Conservation (phyloP, 2,888 invertebrate species). For the Xestia c-nigrum region DNA sequence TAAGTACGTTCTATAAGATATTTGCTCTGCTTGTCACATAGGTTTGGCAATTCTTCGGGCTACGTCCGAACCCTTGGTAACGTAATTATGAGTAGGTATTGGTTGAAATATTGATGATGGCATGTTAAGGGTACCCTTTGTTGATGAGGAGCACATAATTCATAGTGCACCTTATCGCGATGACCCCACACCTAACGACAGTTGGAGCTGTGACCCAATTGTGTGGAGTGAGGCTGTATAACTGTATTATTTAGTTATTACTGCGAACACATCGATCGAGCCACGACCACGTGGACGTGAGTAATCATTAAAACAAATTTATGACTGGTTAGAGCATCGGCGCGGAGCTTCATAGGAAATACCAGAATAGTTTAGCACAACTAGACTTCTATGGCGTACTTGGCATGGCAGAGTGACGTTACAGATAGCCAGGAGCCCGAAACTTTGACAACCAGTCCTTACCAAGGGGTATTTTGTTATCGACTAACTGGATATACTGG, state of each 20-base stretch:
- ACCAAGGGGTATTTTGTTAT: neutral
- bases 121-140: neutral
- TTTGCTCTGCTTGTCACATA: neutral
- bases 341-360: neutral
- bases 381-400: too few species aligned
- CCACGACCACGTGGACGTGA: slow-evolving; percentile 1
- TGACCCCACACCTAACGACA: slow-evolving; percentile 23
- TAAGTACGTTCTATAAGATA: neutral
- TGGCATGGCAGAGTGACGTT: neutral
- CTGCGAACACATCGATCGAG: slow-evolving; percentile 33
- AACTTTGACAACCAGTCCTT: neutral
- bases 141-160: slow-evolving; percentile 13
- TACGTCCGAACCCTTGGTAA: too few species aligned
- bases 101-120: slow-evolving; percentile 16
- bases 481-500: neutral
- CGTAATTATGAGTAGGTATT: neutral
- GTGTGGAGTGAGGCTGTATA: slow-evolving; percentile 18
- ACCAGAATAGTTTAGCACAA: neutral
- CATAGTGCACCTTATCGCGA: slow-evolving; percentile 25
- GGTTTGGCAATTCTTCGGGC: neutral
- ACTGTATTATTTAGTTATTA: slow-evolving; percentile 29
- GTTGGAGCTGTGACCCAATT: slow-evolving; percentile 4
- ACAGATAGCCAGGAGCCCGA: neutral
- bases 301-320: neutral
- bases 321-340: neutral